Base-by-base conservation (phyloP, 2,797 vertebrate genomes). In the Astyanax mexicanus region DNA sequence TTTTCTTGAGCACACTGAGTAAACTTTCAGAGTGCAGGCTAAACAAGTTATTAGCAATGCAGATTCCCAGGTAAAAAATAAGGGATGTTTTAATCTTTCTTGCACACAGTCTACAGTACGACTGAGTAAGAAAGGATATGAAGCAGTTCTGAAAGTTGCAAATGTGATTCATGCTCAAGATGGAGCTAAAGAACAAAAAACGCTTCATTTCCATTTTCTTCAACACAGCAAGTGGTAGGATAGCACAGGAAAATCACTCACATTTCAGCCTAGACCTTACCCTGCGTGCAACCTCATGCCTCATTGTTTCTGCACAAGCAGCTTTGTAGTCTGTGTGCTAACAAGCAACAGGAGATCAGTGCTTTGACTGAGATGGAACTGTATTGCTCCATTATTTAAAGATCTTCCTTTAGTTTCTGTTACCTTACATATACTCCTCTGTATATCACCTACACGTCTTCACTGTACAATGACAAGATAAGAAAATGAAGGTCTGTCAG, bases 401-500 rank as follows among this genome's bases (percentile, higher is more conserved):
- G 3, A 15, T n/a, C 17, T 42, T 7, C 37, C 17, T 19, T 51
- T 10, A 12, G 6, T 15, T 15, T 42, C 12, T 64, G 5, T 13
- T 19, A 19, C 12, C 1, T 74, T 12, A 74, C 17, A 45, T 37
- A 35, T 37, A 27, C 29, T 37, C 17, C 73, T 17, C 25, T 32
- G 2, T 15, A 13, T 25, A 42, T 42, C 37, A 62, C 4, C 23
- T 47, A 27, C 12, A 23, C 1, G 17, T 8, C 12, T 37, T 66
- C 6, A 58, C n/a, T 74, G 4, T 47, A 47, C 40, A 47, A 47
- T 29, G 15, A 60, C 37, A 68, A 57, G 45, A 49, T 27, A 49
- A 27, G 35, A 23, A 21, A 57, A 45, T 23, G 23, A 35, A 10
- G 9, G 35, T 67, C 54, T 35, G 21, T 27, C 6, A 58, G 37